Evolutionary conservation across 2,888 invertebrate species (phyloP), one percentile per base, ranked within the genome.

Genomic region (Dinocampus coccinellae): DNA sequence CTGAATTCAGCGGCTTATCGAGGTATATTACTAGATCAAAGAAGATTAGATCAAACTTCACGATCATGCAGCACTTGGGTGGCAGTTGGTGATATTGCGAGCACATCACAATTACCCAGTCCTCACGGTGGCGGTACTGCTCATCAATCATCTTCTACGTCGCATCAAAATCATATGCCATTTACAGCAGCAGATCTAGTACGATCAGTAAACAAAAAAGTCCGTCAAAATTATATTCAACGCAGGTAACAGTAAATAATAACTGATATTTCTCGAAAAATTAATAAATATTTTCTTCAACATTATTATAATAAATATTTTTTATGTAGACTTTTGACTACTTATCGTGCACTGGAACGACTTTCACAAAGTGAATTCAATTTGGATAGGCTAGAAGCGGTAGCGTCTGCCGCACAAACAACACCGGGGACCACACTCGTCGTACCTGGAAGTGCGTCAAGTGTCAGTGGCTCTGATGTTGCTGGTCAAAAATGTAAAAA

Each of bases 1-100:
- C 86, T 92, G n/a, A 91, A 90, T 77, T 89, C 90, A 24, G 84
- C 90, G 55, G 90, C 91, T 80, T 85, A 91, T 70, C 89, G 88
- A 61, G 89, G 90, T 16, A 88, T 90, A 74, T 82, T 91, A 62
- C 79, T 91, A 70, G 90, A 91, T 76, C 90, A 91, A 73, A 89
- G 90, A 1, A 88, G 91, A 62, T 87, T 93, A 73, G 92, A 92
- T 69, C 89, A 90, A 70, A 89, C 90, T 22, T 92, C 90, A 10
- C 89, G 95, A 3, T 95, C 95, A 0, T 95, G 95, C 87, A 94
- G 94, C 76, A 95, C 95, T 0, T 95, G 95, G 95, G 95, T 95
- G 0, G 95, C 93, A 76, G 95, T 95, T 2, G 95, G 95, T 0
- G 93, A 93, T 82, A 80, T 82, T 1, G 91, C 91, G 0, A 91